Percentiles rank a stretch among this genome's conserved stretches.
Conservation (phyloP, 2,797 vertebrate species). For the Pyrocephalus nanus region DNA sequence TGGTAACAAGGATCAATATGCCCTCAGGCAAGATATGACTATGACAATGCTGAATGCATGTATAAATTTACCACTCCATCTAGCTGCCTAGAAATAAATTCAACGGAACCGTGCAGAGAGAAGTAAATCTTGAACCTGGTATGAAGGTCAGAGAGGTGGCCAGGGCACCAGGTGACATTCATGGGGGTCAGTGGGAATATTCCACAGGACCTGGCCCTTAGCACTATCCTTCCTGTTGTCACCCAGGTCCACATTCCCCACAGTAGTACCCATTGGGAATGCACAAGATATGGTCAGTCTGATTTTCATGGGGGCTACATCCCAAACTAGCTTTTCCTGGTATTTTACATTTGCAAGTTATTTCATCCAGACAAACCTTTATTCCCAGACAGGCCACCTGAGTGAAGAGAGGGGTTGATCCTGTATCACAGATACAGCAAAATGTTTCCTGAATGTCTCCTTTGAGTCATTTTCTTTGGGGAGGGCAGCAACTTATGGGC, state of each 20-base stretch:
- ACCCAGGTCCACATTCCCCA: background rate
- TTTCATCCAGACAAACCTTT: background rate
- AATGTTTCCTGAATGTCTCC: background rate
- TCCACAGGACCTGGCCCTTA: background rate
- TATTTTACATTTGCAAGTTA: background rate
- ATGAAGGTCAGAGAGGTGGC: background rate
- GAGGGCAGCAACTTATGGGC: background rate
- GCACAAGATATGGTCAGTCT: background rate
- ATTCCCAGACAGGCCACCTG: background rate
- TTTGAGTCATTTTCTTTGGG: background rate
- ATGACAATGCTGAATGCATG: slow-evolving; percentile 68
- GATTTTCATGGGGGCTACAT: background rate
- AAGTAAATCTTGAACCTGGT: background rate
- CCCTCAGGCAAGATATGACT: slow-evolving; percentile 65
- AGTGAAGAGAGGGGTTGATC: background rate
- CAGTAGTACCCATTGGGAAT: background rate
- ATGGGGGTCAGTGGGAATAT: background rate
- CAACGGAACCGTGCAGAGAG: background rate
- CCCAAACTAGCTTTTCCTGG: background rate
- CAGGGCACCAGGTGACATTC: background rate
- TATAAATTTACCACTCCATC: slow-evolving; percentile 56
- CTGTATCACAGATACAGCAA: fast-evolving
- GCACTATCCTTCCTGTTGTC: background rate
- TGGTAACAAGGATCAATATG: slow-evolving; percentile 68
- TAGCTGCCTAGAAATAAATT: slow-evolving; percentile 37